Evolutionary conservation across 2,888 invertebrate species (phyloP), one percentile per base, ranked within the genome.

Genomic region (Chouioia cunea): DNA sequence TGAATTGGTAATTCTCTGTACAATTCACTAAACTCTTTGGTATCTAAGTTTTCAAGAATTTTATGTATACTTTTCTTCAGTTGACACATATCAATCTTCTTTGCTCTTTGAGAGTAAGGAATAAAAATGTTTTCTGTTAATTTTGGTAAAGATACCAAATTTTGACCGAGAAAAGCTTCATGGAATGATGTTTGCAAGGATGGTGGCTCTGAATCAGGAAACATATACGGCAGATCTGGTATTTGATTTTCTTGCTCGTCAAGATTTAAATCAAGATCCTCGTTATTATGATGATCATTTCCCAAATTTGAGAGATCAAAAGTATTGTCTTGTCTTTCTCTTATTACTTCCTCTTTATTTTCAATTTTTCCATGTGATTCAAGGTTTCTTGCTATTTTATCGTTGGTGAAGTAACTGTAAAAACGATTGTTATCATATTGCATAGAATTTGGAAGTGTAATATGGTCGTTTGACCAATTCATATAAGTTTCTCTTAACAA

Each of bases 41-140:
- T 46, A 0, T 81, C 75, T 20, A 85, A 82, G 69, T 77, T 36
- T 0, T 70, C 50, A 47, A 95, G 85, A 74, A 91, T 84, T 46
- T 88, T 88, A 91, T 93, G 94, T 71, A 95, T 91, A 59, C 90
- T 89, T 15, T 88, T 86, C 82, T 96, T 96, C 53, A 96, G 84
- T 80, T 91, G 91, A 79, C 92, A 92, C 90, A 96, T 95, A 80
- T 96, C 94, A 50, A 96, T 90, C 70, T 92, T 93, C 82, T 96
- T 96, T 4, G 96, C 94, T 65, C 91, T 89, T 85, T 91, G 90
- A 1, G 95, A 93, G 83, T 94, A 96, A 0, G 91, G 90, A 73
- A 96, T 92, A 79, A 91, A 89, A 57, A 92, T 90, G 86, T 92
- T 92, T 8, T 74, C 77, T 76, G 90, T 90, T 85, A 89, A 89